Conservation (phyloP, 1,140 invertebrate species). For the Drosophila lacteicornis region DNA sequence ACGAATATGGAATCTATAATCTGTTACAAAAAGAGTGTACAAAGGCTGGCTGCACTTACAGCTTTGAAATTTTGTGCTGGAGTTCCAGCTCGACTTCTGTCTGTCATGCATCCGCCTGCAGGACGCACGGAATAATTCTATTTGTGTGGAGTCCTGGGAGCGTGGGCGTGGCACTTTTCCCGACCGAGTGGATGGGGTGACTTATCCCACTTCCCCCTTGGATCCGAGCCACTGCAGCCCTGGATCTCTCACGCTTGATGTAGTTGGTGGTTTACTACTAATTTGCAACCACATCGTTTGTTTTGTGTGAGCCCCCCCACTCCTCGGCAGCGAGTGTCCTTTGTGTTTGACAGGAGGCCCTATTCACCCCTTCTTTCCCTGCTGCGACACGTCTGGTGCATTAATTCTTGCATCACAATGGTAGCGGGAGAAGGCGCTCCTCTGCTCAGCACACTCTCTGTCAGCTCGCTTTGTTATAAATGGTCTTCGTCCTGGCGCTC, state of each 20-base stretch:
- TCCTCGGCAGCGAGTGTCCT: slow-evolving; percentile 49
- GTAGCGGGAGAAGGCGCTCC: slow-evolving; percentile 44
- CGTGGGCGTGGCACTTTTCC: slow-evolving; percentile 22
- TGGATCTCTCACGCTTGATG: slow-evolving; percentile 73
- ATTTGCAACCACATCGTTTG: slow-evolving; percentile 83
- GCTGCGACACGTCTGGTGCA: slow-evolving; percentile 63
- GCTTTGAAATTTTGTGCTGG: slow-evolving; percentile 19
- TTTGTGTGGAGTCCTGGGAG: slow-evolving; percentile 57
- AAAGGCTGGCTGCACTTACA: neutral
- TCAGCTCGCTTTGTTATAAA: slow-evolving; percentile 74
- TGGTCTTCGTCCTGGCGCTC: slow-evolving; percentile 43
- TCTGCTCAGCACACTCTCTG: slow-evolving; percentile 49
- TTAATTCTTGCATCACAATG: slow-evolving; percentile 72
- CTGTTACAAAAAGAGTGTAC: slow-evolving; percentile 8
- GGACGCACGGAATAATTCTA: slow-evolving; percentile 82
- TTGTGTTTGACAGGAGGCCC: slow-evolving; percentile 71
- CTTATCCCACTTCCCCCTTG: slow-evolving; percentile 51
- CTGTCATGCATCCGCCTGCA: slow-evolving; percentile 79
- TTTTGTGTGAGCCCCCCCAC: slow-evolving; percentile 64
- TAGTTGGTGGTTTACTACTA: slow-evolving; percentile 83
- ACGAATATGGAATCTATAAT: neutral
- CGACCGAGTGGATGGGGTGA: slow-evolving; percentile 62
- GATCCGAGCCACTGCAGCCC: slow-evolving; percentile 23
- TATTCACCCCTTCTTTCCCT: slow-evolving; percentile 25
- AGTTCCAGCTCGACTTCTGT: slow-evolving; percentile 39